phyloP scores from a whole-genome alignment of 2,888 invertebrate species.

The Nezara viridula region DNA sequence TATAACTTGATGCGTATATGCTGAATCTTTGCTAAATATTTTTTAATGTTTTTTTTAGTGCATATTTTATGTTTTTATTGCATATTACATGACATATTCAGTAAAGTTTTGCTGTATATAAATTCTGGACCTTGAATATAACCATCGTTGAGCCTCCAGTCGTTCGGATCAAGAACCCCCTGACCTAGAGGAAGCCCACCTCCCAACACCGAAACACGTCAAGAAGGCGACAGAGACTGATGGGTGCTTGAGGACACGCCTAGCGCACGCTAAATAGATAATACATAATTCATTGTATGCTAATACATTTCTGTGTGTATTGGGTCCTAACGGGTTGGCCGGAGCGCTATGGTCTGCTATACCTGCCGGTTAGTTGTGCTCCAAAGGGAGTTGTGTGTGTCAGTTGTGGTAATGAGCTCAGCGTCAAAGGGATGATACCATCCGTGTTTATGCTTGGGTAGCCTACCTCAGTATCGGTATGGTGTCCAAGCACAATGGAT shows the following conservation, averaged over 20 bases:
- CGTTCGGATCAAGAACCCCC: neutral
- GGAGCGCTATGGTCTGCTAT: neutral
- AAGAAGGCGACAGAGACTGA: neutral
- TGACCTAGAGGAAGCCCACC: neutral
- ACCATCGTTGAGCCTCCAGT: neutral
- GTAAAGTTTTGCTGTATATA: no score
- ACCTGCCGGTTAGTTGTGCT: neutral
- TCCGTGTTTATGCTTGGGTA: neutral
- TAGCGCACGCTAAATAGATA: constrained; percentile 15
- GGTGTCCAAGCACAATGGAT: neutral
- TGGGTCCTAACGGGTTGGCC: neutral
- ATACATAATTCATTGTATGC: constrained; percentile 45
- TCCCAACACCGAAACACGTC: neutral
- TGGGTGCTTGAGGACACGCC: neutral
- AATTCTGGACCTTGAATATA: no score
- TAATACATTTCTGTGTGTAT: neutral
- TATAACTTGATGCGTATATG: no score
- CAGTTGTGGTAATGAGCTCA: neutral
- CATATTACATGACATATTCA: no score
- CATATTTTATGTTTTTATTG: no score
- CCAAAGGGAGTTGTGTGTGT: neutral
- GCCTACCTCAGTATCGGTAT: neutral
- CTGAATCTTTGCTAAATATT: no score
- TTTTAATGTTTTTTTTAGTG: no score
- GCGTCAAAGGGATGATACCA: neutral